Evolutionary conservation across 2,113 vertebrate genomes (phyloP).

Genomic region (Cephalopterus ornatus): DNA sequence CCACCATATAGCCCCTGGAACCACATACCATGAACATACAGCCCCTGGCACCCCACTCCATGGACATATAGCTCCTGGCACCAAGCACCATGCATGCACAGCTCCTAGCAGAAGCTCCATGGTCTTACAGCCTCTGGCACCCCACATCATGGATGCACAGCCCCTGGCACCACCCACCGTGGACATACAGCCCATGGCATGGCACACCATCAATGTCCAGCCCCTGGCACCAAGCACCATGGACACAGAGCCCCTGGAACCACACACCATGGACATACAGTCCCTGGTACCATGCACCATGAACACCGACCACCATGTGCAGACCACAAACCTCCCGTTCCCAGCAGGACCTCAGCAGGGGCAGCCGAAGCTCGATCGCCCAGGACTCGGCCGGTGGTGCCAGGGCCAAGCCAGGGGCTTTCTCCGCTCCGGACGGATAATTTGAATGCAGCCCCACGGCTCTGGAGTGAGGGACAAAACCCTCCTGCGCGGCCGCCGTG

Average conservation of each 20-base stretch:
- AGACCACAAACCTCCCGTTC: neutral
- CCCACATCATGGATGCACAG: accelerated
- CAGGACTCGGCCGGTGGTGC: accelerated
- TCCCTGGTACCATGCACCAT: accelerated
- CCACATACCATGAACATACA: accelerated
- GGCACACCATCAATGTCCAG: accelerated
- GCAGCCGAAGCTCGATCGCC: neutral
- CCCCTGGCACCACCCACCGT: neutral
- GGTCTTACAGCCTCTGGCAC: neutral
- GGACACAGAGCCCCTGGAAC: accelerated
- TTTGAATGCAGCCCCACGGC: conserved; percentile 5
- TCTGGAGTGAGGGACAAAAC: neutral
- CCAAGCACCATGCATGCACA: accelerated
- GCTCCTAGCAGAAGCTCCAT: accelerated
- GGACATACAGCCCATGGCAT: neutral
- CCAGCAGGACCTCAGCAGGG: neutral
- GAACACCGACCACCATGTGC: accelerated
- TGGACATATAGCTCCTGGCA: neutral
- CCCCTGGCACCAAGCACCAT: too few species aligned
- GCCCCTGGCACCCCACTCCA: neutral
- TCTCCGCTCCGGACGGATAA: neutral
- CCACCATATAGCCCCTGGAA: neutral
- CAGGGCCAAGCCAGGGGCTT: neutral
- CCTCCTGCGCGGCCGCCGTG: neutral
- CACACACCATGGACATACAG: neutral